phyloP scores from a whole-genome alignment of 2,888 invertebrate genomes.

The Lomographa bimaculata region DNA sequence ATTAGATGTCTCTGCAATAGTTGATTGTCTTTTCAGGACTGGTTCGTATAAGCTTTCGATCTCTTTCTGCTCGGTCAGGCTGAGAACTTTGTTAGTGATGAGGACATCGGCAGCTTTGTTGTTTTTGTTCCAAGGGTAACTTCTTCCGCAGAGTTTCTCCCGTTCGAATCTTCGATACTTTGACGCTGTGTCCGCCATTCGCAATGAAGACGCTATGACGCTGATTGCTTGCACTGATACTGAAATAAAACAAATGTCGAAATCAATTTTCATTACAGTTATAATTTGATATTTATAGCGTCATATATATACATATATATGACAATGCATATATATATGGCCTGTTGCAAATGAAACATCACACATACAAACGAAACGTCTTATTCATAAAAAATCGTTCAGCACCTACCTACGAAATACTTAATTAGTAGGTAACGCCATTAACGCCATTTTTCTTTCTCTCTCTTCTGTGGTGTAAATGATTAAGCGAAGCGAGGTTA shows the following conservation, averaged over 20 bases:
- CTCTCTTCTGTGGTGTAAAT: too few species aligned
- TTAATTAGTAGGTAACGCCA: too few species aligned
- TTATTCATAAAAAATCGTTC: too few species aligned
- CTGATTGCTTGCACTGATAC: slow-evolving; percentile 87
- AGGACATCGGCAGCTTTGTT: slow-evolving; percentile 47
- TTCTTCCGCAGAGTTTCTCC: slow-evolving; percentile 88
- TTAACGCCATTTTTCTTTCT: too few species aligned
- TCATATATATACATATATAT: too few species aligned
- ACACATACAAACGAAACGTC: too few species aligned
- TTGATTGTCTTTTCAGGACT: slow-evolving; percentile 46
- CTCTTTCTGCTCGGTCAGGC: slow-evolving; percentile 31
- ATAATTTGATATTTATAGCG: too few species aligned
- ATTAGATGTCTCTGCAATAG: slow-evolving; percentile 35
- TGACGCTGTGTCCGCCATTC: slow-evolving; percentile 88
- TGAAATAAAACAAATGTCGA: slow-evolving; percentile 53
- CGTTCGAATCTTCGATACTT: slow-evolving; percentile 91
- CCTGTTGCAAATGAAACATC: too few species aligned
- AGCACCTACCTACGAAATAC: too few species aligned
- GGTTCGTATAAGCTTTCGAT: slow-evolving; percentile 58
- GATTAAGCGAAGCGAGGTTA: too few species aligned
- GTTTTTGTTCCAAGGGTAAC: slow-evolving; percentile 87
- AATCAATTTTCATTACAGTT: too few species aligned
- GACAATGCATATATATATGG: too few species aligned
- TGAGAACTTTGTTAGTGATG: slow-evolving; percentile 33
- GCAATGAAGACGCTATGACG: slow-evolving; percentile 86